These are phyloP conservation scores for Choreutis nemorana DNA, from an alignment of 2,888 invertebrate genomes.

Conservation along the genomic window DNA sequence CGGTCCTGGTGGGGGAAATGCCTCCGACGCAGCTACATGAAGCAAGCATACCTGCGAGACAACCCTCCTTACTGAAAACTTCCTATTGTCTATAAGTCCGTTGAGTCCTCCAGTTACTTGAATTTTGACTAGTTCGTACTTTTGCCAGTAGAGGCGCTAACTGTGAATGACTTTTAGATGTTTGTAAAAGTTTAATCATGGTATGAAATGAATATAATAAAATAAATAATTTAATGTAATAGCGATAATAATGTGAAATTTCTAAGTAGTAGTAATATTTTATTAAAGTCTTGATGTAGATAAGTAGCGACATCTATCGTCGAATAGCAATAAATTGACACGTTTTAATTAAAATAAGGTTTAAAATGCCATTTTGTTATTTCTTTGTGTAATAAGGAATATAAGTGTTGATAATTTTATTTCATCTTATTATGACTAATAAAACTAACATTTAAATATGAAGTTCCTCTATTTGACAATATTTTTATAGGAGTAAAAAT, in stretches of 20 bases:
- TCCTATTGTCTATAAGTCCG: not conserved
- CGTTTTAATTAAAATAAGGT: too few relatives aligned
- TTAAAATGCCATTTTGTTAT: too few relatives aligned
- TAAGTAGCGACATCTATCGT: not conserved
- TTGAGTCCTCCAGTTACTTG: not conserved
- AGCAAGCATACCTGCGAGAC: conserved; percentile 77
- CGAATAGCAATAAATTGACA: too few relatives aligned
- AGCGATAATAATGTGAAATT: too few relatives aligned
- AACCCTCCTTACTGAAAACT: conserved; percentile 71
- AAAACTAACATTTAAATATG: not conserved
- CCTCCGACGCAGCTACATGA: conserved; percentile 69
- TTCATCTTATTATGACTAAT: not conserved
- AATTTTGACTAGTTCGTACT: not conserved
- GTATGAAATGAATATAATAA: not conserved
- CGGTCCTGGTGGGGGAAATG: conserved; percentile 87
- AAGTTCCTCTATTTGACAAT: conserved; percentile 59
- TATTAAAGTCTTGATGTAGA: too few relatives aligned
- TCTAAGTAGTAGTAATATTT: too few relatives aligned
- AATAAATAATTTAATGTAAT: not conserved
- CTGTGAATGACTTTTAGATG: not conserved
- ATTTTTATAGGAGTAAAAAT: conserved; percentile 15
- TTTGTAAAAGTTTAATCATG: not conserved
- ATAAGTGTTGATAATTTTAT: too few relatives aligned
- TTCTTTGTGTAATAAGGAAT: too few relatives aligned
- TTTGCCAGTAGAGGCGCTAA: too few relatives aligned